Conservation (phyloP, 2,113 vertebrate genomes). For the Baryphthengus martii region DNA sequence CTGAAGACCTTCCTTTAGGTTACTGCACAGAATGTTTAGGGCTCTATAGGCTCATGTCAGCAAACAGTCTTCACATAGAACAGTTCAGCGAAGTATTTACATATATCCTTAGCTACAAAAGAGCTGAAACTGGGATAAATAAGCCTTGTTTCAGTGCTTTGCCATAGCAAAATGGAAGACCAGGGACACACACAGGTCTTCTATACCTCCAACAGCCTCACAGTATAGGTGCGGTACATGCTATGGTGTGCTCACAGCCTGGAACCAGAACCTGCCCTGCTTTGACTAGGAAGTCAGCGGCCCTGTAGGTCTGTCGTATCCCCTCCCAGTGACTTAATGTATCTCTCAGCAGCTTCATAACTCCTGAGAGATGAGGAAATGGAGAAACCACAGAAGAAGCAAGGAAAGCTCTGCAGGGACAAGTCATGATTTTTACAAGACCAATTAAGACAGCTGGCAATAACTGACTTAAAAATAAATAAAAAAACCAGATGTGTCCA, state of each 20-base stretch:
- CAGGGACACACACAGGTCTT: background rate
- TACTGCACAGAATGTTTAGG: background rate
- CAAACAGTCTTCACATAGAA: background rate
- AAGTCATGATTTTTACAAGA: background rate
- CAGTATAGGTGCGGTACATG: fast-evolving
- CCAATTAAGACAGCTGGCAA: background rate
- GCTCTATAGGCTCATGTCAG: background rate
- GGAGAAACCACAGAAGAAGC: background rate
- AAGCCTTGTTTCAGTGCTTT: background rate
- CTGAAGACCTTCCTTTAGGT: background rate
- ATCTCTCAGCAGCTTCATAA: background rate
- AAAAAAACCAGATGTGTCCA: fast-evolving
- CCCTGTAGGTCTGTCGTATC: background rate
- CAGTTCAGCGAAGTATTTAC: background rate
- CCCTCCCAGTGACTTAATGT: background rate
- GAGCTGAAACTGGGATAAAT: background rate
- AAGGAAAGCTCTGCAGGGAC: background rate
- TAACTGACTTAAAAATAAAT: background rate
- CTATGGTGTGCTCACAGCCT: background rate
- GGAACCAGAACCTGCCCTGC: background rate
- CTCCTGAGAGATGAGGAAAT: background rate
- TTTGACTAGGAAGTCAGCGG: background rate
- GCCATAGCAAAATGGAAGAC: background rate
- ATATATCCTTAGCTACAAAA: background rate
- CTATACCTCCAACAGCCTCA: background rate